Percentiles rank a stretch among this genome's conserved stretches.
Evolutionary conservation across 1,140 invertebrate species (phyloP).

Genomic region (Frieseomelitta varia): DNA sequence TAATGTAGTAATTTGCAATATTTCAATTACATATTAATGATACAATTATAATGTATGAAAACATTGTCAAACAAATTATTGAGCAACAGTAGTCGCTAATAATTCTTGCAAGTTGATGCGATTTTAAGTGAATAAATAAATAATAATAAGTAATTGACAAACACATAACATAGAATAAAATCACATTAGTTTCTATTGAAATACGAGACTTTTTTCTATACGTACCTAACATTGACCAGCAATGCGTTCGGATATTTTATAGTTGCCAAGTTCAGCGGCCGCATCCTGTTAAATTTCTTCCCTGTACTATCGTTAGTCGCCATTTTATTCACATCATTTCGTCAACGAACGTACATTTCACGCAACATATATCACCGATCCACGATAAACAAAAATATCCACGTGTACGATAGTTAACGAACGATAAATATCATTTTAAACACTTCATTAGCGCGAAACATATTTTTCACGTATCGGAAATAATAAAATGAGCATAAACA

Average conservation of each 20-base stretch:
- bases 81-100: too few relatives aligned
- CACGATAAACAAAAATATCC: background rate
- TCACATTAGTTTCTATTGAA: too few relatives aligned
- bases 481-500: background rate
- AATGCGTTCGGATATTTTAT: background rate
- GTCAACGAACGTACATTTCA: background rate
- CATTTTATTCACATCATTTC: slow-evolving; percentile 4
- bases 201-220: background rate
- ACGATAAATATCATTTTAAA: background rate
- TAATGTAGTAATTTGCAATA: too few relatives aligned
- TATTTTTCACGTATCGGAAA: background rate
- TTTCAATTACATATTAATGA: too few relatives aligned
- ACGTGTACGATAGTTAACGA: background rate
- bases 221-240: slow-evolving; percentile 27
- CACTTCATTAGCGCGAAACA: background rate
- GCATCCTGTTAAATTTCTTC: background rate
- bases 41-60: too few relatives aligned
- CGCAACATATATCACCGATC: background rate
- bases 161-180: too few relatives aligned
- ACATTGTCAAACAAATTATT: too few relatives aligned
- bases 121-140: too few relatives aligned
- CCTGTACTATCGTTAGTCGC: background rate
- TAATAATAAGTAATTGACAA: too few relatives aligned
- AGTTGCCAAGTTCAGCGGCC: background rate
- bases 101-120: too few relatives aligned